phyloP scores from a whole-genome alignment of 2,888 invertebrate genomes.

The Cantharis flavilabris region DNA sequence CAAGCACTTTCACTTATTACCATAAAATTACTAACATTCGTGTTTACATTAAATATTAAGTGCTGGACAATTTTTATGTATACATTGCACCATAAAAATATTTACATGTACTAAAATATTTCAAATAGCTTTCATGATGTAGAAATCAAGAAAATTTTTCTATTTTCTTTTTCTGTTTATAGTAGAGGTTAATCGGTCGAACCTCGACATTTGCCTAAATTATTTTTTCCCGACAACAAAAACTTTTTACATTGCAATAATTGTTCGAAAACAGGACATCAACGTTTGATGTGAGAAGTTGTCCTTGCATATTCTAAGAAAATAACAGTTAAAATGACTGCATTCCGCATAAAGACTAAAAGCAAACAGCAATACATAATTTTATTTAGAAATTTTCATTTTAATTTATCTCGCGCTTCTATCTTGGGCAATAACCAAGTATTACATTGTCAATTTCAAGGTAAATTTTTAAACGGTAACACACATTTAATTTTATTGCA shows the following conservation, averaged over 20 bases:
- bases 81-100: background rate
- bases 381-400: background rate
- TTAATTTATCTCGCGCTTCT: background rate
- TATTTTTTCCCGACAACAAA: too few species aligned
- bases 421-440: background rate
- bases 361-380: background rate
- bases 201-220: too few species aligned
- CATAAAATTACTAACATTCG: background rate
- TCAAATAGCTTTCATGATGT: background rate
- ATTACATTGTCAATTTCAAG: background rate
- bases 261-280: background rate
- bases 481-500: background rate
- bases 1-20: conserved; percentile 14
- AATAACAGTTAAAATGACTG: background rate
- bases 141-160: background rate
- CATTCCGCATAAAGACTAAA: background rate
- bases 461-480: background rate
- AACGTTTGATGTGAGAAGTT: background rate
- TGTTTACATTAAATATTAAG: background rate
- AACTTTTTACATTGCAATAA: background rate
- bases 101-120: background rate
- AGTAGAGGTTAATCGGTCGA: too few species aligned
- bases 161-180: background rate
- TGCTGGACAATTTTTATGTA: background rate
- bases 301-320: background rate